Evolutionary conservation across 2,797 vertebrate genomes (phyloP).

Genomic region (Epinephelus awoara): DNA sequence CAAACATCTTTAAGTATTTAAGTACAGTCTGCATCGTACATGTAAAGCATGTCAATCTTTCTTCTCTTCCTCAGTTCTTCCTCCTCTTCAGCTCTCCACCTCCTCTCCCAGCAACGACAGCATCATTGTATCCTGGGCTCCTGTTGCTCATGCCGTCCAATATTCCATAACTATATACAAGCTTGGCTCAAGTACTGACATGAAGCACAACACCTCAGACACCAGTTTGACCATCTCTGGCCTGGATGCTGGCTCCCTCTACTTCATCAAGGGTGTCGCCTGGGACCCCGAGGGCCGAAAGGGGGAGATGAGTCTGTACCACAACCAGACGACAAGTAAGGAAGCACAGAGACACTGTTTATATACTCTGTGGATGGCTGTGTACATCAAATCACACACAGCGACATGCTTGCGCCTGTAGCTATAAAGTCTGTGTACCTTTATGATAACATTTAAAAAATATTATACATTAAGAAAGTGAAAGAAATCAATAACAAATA

Average conservation of each 20-base stretch:
- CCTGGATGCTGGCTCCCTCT: slow-evolving; percentile 89
- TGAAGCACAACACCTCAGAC: slow-evolving; percentile 86
- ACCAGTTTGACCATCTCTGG: slow-evolving; percentile 81
- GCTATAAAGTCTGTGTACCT: not conserved
- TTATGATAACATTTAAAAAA: not conserved
- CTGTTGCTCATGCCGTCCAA: slow-evolving; percentile 82
- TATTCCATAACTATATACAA: slow-evolving; percentile 88
- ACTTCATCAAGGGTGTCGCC: slow-evolving; percentile 86
- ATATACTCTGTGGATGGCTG: not conserved
- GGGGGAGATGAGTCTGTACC: slow-evolving; percentile 85
- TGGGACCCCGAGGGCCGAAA: slow-evolving; percentile 87
- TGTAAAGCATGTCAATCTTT: not conserved
- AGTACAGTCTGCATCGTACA: not conserved
- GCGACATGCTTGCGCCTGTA: no score
- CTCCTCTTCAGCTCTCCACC: slow-evolving; percentile 84
- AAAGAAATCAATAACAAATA: no score
- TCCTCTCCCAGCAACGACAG: slow-evolving; percentile 87
- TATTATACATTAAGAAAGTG: not conserved
- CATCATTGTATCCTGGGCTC: slow-evolving; percentile 87
- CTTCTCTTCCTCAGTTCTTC: slow-evolving; percentile 84
- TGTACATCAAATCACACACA: no score
- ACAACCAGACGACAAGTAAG: slow-evolving; percentile 94
- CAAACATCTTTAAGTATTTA: not conserved
- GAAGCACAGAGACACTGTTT: not conserved
- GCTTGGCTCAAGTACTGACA: slow-evolving; percentile 79